Base-by-base conservation (phyloP, 2,888 invertebrate species). In the Macrophya annulata region DNA sequence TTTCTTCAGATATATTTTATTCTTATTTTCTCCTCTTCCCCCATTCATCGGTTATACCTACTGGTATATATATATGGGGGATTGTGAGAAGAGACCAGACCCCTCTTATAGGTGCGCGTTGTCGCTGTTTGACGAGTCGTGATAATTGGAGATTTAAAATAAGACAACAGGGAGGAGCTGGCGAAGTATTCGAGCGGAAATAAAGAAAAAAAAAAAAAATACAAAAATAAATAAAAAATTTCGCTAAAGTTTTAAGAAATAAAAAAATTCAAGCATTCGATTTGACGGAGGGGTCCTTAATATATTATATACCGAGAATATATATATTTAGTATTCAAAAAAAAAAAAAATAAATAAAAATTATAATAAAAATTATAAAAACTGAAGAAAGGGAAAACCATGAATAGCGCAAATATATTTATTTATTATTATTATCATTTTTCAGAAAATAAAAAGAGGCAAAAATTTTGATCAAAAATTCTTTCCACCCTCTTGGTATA, bases 111-210 rank as follows among this genome's bases (percentile, higher is more conserved):
- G 31, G 31, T 31, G 62, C 48, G 87, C 87, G 84, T 86, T 87
- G 87, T 85, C 86, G 87, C 88, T 88, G 88, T 88, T 89, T 89
- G 88, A 89, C 89, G 89, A 89, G 87, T 88, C 89, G 88, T 88
- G 89, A 89, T 89, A 89, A 89, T 89, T 89, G 88, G 87, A 89
- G 89, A 89, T 89, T 89, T 88, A 85, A 87, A 86, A 87, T 87
- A 87, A 88, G 84, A 84, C 81, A 76, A 86, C 85, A 87, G 85
- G 85, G 77, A 83, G 84, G 86, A 84, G 85, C 84, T 48, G 74
- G 85, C 40, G 86, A 85, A 85, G 83, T 71, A 83, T 83, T 83
- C 45, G 83, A 31, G 48, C 37, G 83, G 65, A 81, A 62, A 62
- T 62, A 65, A 81, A 81, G 6, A 31, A 31, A 31, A 31, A 31